Base-by-base conservation (phyloP, 1,140 invertebrate genomes). In the Leptinotarsa defecta region DNA sequence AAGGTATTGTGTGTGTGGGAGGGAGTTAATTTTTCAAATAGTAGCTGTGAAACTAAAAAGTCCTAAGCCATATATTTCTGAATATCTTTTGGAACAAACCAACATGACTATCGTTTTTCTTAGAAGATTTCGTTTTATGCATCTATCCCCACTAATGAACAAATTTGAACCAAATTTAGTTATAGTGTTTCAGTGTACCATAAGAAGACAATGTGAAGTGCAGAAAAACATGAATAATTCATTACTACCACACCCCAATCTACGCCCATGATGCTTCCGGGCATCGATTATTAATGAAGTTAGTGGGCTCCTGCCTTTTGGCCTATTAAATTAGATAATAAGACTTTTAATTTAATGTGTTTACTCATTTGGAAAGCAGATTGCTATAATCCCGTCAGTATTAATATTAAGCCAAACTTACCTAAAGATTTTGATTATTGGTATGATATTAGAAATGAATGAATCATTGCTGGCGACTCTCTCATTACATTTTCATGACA, bases 241-340 rank as follows among this genome's bases (percentile, higher is more conserved):
- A 57, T 19, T 15, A 57, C 4, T 43, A 57, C n/a, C 15, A 57
- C 52, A 57, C 52, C 52, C 52, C n/a, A 19, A 5, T 15, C 52
- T 17, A 19, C 52, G 52, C 52, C 52, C n/a, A 57, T 43, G 34
- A 43, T 57, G 52, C 52, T 57, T 57, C 17, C 19, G 65, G 65
- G 65, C 65, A 68, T 68, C 65, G 65, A 68, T 68, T 68, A 68
- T 68, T 68, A 68, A 68, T 68, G 65, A 68, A 68, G 65, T 68
- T 27, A 68, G 65, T 68, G 22, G 65, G 65, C 24, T 68, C 17
- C 65, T 68, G 65, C 24, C 65, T 70, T 43, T 70, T 70, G 68
- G 68, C 68, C 68, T 43, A 70, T 57, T 70, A 48, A 52, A 70
- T 70, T 70, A 70, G 48, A n/a, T n/a, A 70, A 49, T 20, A 52